Percentiles rank a stretch among this genome's conserved stretches.
Evolutionary conservation across 2,888 invertebrate species (phyloP).

Genomic region (Cephonodes hylas): DNA sequence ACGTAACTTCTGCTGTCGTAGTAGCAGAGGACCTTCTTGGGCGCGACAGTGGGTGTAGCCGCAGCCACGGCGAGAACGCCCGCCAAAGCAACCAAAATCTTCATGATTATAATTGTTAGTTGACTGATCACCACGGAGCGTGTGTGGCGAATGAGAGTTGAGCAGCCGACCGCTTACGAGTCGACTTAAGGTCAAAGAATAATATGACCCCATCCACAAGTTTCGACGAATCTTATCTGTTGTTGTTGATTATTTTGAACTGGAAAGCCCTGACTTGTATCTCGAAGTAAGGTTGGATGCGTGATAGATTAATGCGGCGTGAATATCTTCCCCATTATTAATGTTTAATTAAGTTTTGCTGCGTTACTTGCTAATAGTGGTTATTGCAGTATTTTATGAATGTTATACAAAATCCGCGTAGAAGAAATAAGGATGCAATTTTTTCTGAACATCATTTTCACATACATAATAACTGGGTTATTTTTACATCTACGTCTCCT

Average conservation of each 20-base stretch:
- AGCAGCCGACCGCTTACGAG: conserved; percentile 32
- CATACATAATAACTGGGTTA: no score
- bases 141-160: conserved; percentile 61
- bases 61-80: conserved; percentile 56
- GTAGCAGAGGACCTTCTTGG: conserved; percentile 85
- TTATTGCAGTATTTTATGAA: no score
- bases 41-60: conserved; percentile 59
- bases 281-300: not conserved
- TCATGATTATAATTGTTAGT: conserved; percentile 45
- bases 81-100: conserved; percentile 50
- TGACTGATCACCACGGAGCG: conserved; percentile 59
- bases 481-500: no score
- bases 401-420: no score
- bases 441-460: no score
- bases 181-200: conserved; percentile 56
- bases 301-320: conserved; percentile 3
- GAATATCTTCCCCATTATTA: not conserved
- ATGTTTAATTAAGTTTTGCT: not conserved
- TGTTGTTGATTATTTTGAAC: conserved; percentile 27
- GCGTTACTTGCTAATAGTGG: not conserved
- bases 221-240: conserved; percentile 49
- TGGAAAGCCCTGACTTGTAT: conserved; percentile 7
- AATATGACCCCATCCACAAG: conserved; percentile 44
- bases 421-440: no score
- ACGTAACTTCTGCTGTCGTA: conserved; percentile 86